These are phyloP conservation scores for Anneissia japonica DNA, from an alignment of 35 echinoderm and acorn worm genomes.

Conservation along the genomic window DNA sequence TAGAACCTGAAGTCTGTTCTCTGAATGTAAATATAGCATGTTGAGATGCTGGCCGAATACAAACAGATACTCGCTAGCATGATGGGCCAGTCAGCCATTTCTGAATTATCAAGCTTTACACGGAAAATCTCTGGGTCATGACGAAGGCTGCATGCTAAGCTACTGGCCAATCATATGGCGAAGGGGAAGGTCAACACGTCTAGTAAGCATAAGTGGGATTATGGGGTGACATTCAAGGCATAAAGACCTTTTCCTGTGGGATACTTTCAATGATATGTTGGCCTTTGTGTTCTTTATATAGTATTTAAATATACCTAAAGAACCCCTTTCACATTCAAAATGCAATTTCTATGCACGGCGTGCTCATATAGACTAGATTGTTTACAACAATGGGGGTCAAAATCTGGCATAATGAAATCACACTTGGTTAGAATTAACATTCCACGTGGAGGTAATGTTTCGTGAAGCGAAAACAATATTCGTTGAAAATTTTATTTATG, in stretches of 20 bases:
- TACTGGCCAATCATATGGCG: neutral
- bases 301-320: neutral
- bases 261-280: neutral
- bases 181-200: neutral
- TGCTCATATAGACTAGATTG: neutral
- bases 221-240: too few relatives aligned
- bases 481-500: neutral
- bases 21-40: neutral
- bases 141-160: neutral
- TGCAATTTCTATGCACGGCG: neutral
- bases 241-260: neutral
- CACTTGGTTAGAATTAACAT: neutral
- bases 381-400: neutral
- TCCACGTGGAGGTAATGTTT: neutral
- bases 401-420: neutral
- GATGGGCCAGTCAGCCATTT: neutral
- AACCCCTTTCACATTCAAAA: neutral
- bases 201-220: neutral
- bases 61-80: neutral
- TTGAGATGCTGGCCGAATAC: neutral
- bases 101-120: neutral
- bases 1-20: neutral
- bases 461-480: neutral
- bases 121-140: neutral
- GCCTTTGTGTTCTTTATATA: neutral